Base-by-base conservation (phyloP, 2,888 invertebrate species). In the Branchellion lobata region DNA sequence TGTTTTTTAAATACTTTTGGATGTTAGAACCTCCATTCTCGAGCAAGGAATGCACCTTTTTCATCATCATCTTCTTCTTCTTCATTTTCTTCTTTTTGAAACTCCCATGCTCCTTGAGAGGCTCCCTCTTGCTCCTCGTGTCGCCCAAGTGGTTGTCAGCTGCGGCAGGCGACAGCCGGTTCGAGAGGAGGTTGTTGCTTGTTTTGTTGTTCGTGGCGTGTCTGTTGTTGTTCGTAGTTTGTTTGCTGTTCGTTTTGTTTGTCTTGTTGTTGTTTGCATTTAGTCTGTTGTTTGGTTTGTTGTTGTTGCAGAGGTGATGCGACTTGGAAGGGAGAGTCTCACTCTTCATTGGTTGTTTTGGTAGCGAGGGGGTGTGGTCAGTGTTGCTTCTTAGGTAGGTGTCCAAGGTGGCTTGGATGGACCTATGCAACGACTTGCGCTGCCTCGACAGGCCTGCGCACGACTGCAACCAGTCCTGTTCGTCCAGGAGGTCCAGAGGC, bases 321-420 rank as follows among this genome's bases (percentile, higher is more conserved):
- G n/a, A n/a, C n/a, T n/a, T n/a, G n/a, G n/a, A n/a, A n/a, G n/a
- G n/a, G n/a, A n/a, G n/a, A n/a, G n/a, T n/a, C n/a, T n/a, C n/a
- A n/a, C n/a, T n/a, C n/a, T n/a, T n/a, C n/a, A n/a, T n/a, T n/a
- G n/a, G n/a, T n/a, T n/a, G n/a, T n/a, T n/a, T n/a, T n/a, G n/a
- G n/a, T n/a, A n/a, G n/a, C n/a, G n/a, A n/a, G n/a, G n/a, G n/a
- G n/a, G n/a, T n/a, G n/a, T n/a, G n/a, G n/a, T n/a, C n/a, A n/a
- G n/a, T n/a, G n/a, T n/a, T n/a, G n/a, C n/a, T n/a, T n/a, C n/a
- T n/a, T n/a, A n/a, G n/a, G n/a, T n/a, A n/a, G n/a, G n/a, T 36
- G 27, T 73, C 73, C 34, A 73, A 27, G 18, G 73, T 73, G 5
- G 36, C 73, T 36, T 73, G 73, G 47, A 73, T 34, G 31, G 71